Base-by-base conservation (phyloP, 2,113 vertebrate species). In the Pycnonotus jocosus region DNA sequence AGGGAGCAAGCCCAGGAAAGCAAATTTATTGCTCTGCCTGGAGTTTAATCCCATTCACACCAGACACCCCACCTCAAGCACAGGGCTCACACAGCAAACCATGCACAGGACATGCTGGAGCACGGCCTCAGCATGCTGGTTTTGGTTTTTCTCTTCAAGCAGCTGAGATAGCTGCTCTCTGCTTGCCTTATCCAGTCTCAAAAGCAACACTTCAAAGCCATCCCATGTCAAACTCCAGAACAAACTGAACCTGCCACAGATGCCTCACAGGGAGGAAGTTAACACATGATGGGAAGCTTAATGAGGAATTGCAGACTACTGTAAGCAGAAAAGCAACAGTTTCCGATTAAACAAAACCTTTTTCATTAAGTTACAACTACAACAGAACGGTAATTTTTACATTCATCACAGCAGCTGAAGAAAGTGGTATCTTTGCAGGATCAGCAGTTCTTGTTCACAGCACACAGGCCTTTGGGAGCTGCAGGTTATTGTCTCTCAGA, bases 171-270 rank as follows among this genome's bases (percentile, higher is more conserved):
- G 86, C 0, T 0, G 76, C 71, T 66, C 72, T 25, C 50, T 1
- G 4, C 68, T 77, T 38, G 58, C 77, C 72, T 79, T 86, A 84
- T 27, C 72, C 83, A 65, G 44, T 79, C 84, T 60, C 6, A 25
- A 78, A 81, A 73, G 86, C 60, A 74, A 35, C 81, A 78, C 92
- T 84, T 89, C 83, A 91, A 92, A 93, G 88, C 53, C 89, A 81
- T 53, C 86, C 45, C 62, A 8, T 69, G 78, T 61, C 94, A 90
- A 79, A 76, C 50, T 9, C 70, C 86, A 85, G 81, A 60, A 81
- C 57, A 79, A 84, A 86, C 1, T 28, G 53, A 93, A 81, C 80
- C 92, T 90, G 92, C 82, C 81, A 45, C 61, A 74, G 89, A 54
- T 57, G 86, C 65, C n/a, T 92, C 66, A 19, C 40, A 57, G 48